phyloP scores from a whole-genome alignment of 2,888 invertebrate genomes.

The Noctuana brunneofusca region DNA sequence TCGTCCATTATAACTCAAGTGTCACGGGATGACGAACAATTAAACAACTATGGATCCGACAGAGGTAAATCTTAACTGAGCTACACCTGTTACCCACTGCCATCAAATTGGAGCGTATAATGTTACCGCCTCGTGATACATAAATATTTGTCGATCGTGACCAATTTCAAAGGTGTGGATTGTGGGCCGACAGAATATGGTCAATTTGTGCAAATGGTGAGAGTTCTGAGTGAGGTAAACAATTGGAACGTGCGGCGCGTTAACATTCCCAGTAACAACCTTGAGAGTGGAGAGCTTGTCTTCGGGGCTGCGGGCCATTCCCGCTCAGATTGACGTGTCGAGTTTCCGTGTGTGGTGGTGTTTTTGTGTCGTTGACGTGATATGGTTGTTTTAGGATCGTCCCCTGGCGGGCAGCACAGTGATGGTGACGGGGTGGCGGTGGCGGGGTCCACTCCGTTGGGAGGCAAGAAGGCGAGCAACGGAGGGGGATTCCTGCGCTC shows the following conservation, averaged over 20 bases:
- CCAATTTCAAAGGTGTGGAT: constrained; percentile 50
- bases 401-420: constrained; percentile 81
- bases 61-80: constrained; percentile 90
- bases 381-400: constrained; percentile 78
- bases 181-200: constrained; percentile 49
- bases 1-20: constrained; percentile 99
- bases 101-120: constrained; percentile 79
- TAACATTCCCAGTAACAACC: constrained; percentile 71
- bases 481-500: constrained; percentile 91
- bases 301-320: constrained; percentile 51
- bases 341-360: constrained; percentile 47
- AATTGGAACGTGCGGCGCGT: constrained; percentile 73
- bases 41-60: constrained; percentile 95
- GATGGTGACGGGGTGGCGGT: constrained; percentile 80
- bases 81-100: constrained; percentile 81
- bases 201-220: constrained; percentile 53
- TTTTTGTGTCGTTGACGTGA: constrained; percentile 49
- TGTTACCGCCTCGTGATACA: constrained; percentile 71
- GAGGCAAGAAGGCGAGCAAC: constrained; percentile 73
- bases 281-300: constrained; percentile 64
- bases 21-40: constrained; percentile 98
- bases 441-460: constrained; percentile 75
- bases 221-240: constrained; percentile 69
- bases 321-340: constrained; percentile 46
- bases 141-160: constrained; percentile 69